These are phyloP conservation scores for Corythucha ciliata DNA, from an alignment of 2,888 invertebrate species.

Conservation along the genomic window DNA sequence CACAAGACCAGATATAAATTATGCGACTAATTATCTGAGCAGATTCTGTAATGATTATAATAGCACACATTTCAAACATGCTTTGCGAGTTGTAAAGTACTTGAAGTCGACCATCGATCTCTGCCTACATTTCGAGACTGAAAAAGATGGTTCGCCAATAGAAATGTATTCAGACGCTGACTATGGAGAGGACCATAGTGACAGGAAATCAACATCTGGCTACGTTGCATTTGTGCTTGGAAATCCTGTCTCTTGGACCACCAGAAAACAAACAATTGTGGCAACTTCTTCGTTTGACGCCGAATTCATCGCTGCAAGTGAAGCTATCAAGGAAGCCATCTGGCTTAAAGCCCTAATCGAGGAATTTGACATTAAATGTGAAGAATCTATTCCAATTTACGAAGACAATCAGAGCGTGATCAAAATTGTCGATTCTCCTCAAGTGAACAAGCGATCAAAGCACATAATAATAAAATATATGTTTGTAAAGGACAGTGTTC, in stretches of 20 bases:
- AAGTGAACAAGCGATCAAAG: conserved; percentile 33
- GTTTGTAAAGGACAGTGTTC: too few species aligned
- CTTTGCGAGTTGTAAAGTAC: conserved; percentile 20
- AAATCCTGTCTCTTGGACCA: conserved; percentile 11
- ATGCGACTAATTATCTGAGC: conserved; percentile 13
- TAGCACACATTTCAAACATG: conserved; percentile 10
- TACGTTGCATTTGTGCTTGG: conserved; percentile 29
- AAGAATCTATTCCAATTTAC: conserved; percentile 22
- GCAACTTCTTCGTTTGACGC: conserved; percentile 35
- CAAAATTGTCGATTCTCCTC: conserved; percentile 32
- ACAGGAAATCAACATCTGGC: conserved; percentile 34
- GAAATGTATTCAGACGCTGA: conserved; percentile 32
- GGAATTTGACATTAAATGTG: conserved; percentile 27
- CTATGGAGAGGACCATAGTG: conserved; percentile 30
- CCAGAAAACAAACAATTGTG: conserved; percentile 7
- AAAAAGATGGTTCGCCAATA: neutral
- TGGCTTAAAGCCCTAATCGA: conserved; percentile 34
- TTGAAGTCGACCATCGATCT: conserved; percentile 17
- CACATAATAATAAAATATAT: conserved; percentile 34
- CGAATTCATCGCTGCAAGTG: conserved; percentile 36
- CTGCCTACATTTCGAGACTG: conserved; percentile 1
- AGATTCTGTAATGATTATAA: conserved; percentile 7
- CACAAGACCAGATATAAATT: conserved; percentile 8
- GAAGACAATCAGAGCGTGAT: conserved; percentile 36
- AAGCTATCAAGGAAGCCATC: conserved; percentile 33